phyloP scores from a whole-genome alignment of 1,140 invertebrate species.

The Zaprionus taronus region DNA sequence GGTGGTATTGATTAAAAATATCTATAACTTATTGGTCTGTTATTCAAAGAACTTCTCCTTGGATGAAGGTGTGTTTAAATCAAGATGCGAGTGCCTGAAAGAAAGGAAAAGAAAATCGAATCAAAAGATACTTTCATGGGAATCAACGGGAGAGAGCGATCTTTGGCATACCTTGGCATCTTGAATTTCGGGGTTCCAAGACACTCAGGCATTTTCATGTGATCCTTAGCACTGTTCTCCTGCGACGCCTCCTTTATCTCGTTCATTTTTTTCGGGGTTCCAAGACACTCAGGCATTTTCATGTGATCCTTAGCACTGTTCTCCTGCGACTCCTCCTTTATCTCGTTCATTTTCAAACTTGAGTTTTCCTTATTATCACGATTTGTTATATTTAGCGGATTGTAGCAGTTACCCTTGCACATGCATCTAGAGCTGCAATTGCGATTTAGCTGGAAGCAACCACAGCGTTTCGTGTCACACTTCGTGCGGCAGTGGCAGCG shows the following conservation, averaged over 20 bases:
- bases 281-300: not conserved
- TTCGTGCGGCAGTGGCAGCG: slow-evolving; percentile 57
- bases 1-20: no score
- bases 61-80: slow-evolving; percentile 56
- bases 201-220: not conserved
- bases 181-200: slow-evolving; percentile 2
- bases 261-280: not conserved
- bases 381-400: slow-evolving; percentile 30
- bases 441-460: slow-evolving; percentile 42
- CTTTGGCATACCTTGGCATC: slow-evolving; percentile 31
- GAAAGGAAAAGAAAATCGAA: not conserved
- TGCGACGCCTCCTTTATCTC: not conserved
- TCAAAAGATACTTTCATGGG: not conserved
- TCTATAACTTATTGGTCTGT: no score
- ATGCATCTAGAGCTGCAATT: slow-evolving; percentile 51
- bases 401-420: slow-evolving; percentile 41
- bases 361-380: slow-evolving; percentile 28
- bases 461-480: slow-evolving; percentile 66
- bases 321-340: not conserved
- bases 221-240: not conserved
- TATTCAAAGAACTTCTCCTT: slow-evolving; percentile 70
- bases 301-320: not conserved
- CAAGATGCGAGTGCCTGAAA: slow-evolving; percentile 55
- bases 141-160: no score
- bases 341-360: slow-evolving; percentile 5